These are phyloP conservation scores for Aphidius ervi DNA, from an alignment of 1,140 invertebrate genomes.

Conservation along the genomic window DNA sequence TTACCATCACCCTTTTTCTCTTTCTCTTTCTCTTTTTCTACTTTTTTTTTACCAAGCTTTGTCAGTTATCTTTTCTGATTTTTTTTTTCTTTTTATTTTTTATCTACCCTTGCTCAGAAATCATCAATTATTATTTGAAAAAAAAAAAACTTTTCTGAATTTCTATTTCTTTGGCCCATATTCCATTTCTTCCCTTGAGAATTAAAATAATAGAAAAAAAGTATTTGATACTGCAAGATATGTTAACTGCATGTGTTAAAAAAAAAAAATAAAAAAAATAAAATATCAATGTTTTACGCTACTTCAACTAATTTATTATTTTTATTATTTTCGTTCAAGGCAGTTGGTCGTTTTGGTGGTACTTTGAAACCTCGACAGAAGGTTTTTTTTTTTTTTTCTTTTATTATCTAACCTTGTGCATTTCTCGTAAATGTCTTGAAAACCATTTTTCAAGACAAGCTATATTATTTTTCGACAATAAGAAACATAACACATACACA, in stretches of 20 bases:
- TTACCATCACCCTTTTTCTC: constrained; percentile 7
- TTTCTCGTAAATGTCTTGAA: neutral
- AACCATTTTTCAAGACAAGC: neutral
- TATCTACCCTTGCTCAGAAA: neutral
- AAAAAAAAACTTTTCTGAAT: constrained; percentile 20
- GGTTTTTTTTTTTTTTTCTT: neutral
- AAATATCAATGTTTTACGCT: constrained; percentile 10
- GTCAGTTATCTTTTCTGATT: neutral
- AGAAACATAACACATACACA: too few species aligned
- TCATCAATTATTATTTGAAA: constrained; percentile 18
- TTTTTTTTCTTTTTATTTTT: constrained; percentile 10
- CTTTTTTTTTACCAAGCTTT: constrained; percentile 3
- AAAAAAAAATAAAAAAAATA: too few species aligned
- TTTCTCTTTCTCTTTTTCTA: neutral
- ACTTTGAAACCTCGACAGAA: neutral
- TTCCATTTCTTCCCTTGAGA: constrained; percentile 1
- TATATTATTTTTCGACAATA: too few species aligned
- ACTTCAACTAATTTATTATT: constrained; percentile 1
- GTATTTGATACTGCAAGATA: neutral
- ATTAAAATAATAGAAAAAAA: constrained; percentile 5
- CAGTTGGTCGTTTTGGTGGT: neutral
- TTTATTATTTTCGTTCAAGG: neutral
- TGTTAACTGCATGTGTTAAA: neutral
- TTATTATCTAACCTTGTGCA: neutral
- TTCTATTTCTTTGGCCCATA: constrained; percentile 19